phyloP scores from a whole-genome alignment of 2,888 invertebrate genomes.

The Ceriagrion tenellum region DNA sequence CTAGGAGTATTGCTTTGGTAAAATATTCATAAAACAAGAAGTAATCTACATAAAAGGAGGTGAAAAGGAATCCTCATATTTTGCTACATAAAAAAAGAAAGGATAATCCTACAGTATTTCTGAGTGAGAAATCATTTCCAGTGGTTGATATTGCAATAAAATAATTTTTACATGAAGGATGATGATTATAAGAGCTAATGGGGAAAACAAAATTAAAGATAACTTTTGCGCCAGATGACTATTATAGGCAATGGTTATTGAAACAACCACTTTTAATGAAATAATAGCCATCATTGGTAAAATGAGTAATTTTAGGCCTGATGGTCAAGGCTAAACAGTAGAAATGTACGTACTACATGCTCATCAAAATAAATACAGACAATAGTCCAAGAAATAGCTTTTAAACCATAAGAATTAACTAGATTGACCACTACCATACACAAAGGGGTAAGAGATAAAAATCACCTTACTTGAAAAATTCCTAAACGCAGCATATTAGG shows the following conservation, averaged over 20 bases:
- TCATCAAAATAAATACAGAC: not conserved
- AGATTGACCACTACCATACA: slow-evolving; percentile 33
- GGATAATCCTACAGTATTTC: not conserved
- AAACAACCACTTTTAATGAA: not conserved
- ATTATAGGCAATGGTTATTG: not conserved
- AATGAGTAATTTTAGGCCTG: not conserved
- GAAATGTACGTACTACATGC: not conserved
- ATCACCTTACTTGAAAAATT: slow-evolving; percentile 10
- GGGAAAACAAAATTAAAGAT: not conserved
- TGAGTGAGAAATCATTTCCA: not conserved
- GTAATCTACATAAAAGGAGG: not conserved
- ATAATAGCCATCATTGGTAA: not conserved
- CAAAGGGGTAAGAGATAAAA: not conserved
- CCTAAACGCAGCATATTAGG: slow-evolving; percentile 29
- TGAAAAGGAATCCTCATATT: not conserved
- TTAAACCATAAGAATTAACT: not conserved
- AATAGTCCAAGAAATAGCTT: not conserved
- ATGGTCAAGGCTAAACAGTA: not conserved
- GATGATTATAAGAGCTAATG: not conserved
- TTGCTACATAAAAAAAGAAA: not conserved
- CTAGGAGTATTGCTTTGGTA: not conserved
- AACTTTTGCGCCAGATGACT: not conserved
- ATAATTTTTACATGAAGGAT: not conserved
- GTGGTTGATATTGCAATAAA: not conserved
- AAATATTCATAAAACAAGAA: not conserved